A percentile compares a stretch with the other conserved stretches of the same genome.
Evolutionary conservation across 2,888 invertebrate genomes (phyloP).

Genomic region (Chrysolina oricalcia): DNA sequence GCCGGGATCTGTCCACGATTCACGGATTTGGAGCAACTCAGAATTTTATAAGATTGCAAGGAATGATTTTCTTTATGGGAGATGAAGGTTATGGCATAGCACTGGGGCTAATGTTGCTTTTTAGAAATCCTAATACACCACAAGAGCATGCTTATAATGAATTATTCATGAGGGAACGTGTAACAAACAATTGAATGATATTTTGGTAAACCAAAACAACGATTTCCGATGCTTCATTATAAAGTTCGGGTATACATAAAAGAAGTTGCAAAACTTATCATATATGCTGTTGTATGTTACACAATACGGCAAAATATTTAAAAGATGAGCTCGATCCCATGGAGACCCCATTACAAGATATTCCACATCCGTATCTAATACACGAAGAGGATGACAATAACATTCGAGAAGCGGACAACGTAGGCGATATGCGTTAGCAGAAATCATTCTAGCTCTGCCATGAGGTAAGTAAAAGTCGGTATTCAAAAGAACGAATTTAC

Average conservation of each 20-base stretch:
- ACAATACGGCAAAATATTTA: conserved; percentile 41
- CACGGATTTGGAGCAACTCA: conserved; percentile 47
- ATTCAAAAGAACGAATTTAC: not conserved
- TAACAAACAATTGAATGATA: conserved; percentile 53
- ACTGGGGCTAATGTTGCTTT: conserved; percentile 51
- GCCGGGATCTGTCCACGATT: conserved; percentile 49
- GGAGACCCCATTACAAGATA: conserved; percentile 3
- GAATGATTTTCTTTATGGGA: conserved; percentile 44
- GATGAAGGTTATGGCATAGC: conserved; percentile 53
- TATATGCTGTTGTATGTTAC: conserved; percentile 32
- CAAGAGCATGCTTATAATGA: conserved; percentile 44
- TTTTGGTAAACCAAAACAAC: conserved; percentile 51
- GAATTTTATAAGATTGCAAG: conserved; percentile 37
- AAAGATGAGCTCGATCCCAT: conserved; percentile 1
- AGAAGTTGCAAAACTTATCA: conserved; percentile 28
- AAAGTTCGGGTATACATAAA: conserved; percentile 17
- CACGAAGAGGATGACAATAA: conserved; percentile 32
- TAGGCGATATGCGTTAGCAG: conserved; percentile 30
- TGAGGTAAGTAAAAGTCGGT: conserved; percentile 15
- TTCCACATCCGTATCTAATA: not conserved
- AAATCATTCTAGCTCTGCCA: conserved; percentile 5
- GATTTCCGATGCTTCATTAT: conserved; percentile 45
- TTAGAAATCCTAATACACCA: conserved; percentile 46
- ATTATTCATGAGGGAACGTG: conserved; percentile 44
- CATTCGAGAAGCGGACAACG: conserved; percentile 5